A percentile compares a stretch with the other conserved stretches of the same genome.
phyloP scores from a whole-genome alignment of 2,113 vertebrate species.

The Urocolius indicus region DNA sequence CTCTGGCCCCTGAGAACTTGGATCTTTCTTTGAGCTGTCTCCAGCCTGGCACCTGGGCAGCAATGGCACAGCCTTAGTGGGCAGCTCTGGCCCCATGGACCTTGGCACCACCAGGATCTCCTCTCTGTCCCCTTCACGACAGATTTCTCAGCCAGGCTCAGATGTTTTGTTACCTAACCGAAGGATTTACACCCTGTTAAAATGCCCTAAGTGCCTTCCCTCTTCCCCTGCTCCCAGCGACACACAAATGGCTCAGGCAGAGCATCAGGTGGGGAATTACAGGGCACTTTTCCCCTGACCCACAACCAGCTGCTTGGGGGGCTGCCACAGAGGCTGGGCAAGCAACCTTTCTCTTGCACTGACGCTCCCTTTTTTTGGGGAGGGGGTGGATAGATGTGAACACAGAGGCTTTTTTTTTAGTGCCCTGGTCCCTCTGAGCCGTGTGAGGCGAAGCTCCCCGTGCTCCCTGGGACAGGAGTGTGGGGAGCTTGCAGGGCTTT shows the following conservation, averaged over 20 bases:
- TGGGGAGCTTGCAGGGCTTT: neutral
- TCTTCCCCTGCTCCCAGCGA: neutral
- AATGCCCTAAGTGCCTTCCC: neutral
- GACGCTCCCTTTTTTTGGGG: accelerated
- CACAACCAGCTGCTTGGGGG: neutral
- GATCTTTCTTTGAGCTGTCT: neutral
- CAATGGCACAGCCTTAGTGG: neutral
- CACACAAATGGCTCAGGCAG: constrained; percentile 21
- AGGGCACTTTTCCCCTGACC: neutral
- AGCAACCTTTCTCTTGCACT: neutral
- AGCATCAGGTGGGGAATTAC: constrained; percentile 43
- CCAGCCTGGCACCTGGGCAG: neutral
- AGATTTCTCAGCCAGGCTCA: neutral
- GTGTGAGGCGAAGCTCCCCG: too few species aligned
- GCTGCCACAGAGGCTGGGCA: neutral
- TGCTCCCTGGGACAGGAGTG: neutral
- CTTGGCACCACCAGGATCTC: neutral
- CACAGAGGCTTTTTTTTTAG: neutral
- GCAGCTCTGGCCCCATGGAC: too few species aligned
- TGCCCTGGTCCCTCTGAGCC: neutral
- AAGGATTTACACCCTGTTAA: constrained; percentile 36
- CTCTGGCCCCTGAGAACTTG: neutral
- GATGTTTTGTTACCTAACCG: constrained; percentile 14
- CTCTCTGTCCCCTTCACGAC: neutral
- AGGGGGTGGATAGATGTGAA: neutral